These are phyloP conservation scores for Sebastes fasciatus DNA, from an alignment of 2,113 vertebrate genomes.

Conservation along the genomic window DNA sequence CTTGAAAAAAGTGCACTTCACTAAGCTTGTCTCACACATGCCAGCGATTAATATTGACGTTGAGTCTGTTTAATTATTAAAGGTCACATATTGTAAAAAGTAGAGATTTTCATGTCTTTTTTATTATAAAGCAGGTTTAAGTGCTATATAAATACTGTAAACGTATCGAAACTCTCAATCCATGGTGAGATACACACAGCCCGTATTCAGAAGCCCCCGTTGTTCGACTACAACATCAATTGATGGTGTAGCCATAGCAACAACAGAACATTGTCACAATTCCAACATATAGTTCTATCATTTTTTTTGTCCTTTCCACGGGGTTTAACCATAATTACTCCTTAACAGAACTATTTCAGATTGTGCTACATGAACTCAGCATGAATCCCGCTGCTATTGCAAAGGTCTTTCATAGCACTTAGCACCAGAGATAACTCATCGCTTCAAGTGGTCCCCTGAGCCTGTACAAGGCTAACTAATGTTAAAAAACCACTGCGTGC, in stretches of 20 bases:
- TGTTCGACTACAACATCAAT: not conserved
- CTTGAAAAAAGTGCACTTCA: not conserved
- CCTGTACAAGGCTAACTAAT: conserved; percentile 38
- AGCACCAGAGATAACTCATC: conserved; percentile 33
- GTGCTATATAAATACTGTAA: no score
- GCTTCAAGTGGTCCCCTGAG: conserved; percentile 50
- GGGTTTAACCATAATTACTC: conserved; percentile 3
- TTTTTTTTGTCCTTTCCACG: not conserved
- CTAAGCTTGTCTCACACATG: not conserved
- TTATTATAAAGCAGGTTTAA: no score
- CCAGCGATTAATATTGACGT: not conserved
- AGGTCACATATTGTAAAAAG: no score
- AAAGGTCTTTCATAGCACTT: conserved; percentile 42
- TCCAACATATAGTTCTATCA: not conserved
- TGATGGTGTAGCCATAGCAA: conserved; percentile 32
- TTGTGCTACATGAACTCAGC: not conserved
- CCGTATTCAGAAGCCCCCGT: not conserved
- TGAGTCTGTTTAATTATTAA: not conserved
- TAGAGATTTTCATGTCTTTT: no score
- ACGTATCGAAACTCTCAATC: no score
- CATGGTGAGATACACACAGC: no score
- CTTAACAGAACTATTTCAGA: not conserved
- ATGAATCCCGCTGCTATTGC: conserved; percentile 7
- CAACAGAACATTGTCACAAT: not conserved
- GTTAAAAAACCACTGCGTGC: conserved; percentile 47